These are phyloP conservation scores for Hydroisotoma schaefferi DNA, from an alignment of 2,888 invertebrate genomes.

Conservation along the genomic window DNA sequence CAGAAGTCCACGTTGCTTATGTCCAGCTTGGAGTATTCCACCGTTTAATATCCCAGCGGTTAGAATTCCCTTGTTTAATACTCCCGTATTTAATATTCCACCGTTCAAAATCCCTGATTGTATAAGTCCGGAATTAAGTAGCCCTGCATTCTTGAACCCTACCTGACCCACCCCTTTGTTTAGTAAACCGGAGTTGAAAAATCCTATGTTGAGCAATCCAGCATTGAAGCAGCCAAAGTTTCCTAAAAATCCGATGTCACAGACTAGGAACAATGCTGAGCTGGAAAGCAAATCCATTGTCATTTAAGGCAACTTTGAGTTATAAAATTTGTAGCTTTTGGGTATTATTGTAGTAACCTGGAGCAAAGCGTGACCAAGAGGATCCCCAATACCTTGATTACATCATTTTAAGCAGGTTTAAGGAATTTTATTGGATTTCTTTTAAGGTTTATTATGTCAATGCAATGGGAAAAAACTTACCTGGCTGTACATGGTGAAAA, in stretches of 20 bases:
- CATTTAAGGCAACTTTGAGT: too few species aligned
- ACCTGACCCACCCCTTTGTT: neutral
- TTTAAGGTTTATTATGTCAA: too few species aligned
- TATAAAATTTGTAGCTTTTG: too few species aligned
- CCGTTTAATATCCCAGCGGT: neutral
- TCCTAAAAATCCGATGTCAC: neutral
- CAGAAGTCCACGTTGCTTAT: neutral
- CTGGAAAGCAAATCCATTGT: too few species aligned
- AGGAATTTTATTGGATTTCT: too few species aligned
- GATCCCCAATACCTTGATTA: too few species aligned
- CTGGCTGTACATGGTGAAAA: too few species aligned
- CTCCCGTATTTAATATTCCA: neutral
- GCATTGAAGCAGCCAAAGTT: neutral
- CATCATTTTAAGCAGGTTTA: too few species aligned
- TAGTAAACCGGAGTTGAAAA: neutral
- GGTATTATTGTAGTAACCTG: too few species aligned
- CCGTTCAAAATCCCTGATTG: neutral
- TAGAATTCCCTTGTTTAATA: neutral
- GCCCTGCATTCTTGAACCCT: neutral
- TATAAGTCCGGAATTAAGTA: neutral
- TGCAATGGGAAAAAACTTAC: too few species aligned
- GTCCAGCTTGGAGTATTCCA: neutral
- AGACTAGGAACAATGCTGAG: neutral
- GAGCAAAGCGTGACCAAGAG: too few species aligned
- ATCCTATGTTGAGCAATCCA: neutral